These are phyloP conservation scores for Allophyes oxyacanthae DNA, from an alignment of 2,888 invertebrate genomes.

Conservation along the genomic window DNA sequence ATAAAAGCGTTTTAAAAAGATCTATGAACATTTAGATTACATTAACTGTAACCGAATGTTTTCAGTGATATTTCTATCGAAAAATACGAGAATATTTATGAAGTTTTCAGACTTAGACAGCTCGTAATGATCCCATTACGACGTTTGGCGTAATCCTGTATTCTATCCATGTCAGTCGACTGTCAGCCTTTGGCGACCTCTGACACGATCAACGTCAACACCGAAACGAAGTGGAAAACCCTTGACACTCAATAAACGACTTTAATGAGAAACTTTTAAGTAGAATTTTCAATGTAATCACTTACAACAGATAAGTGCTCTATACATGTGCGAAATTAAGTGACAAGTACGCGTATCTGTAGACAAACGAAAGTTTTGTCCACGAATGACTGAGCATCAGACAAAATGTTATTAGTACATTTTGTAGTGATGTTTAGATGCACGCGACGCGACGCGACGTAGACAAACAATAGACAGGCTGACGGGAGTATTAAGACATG, in stretches of 20 bases:
- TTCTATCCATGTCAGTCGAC: too few species aligned
- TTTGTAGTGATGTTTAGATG: conserved; percentile 35
- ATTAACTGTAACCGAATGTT: too few species aligned
- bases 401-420: conserved; percentile 35
- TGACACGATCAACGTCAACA: conserved; percentile 36
- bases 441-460: conserved; percentile 32
- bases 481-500: conserved; percentile 16
- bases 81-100: background rate
- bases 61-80: background rate
- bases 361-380: conserved; percentile 31
- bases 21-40: too few species aligned
- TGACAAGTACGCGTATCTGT: conserved; percentile 7
- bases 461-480: conserved; percentile 31
- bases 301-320: conserved; percentile 10
- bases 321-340: conserved; percentile 23
- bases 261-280: conserved; percentile 8
- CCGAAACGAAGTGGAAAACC: conserved; percentile 20
- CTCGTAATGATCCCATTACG: background rate
- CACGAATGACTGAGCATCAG: conserved; percentile 29
- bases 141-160: background rate
- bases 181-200: conserved; percentile 9
- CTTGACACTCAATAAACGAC: conserved; percentile 7
- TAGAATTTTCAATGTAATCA: conserved; percentile 11
- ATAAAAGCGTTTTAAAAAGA: too few species aligned
- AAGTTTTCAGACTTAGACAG: background rate